Base-by-base conservation (phyloP, 1,140 invertebrate species). In the Bradysia coprophila region DNA sequence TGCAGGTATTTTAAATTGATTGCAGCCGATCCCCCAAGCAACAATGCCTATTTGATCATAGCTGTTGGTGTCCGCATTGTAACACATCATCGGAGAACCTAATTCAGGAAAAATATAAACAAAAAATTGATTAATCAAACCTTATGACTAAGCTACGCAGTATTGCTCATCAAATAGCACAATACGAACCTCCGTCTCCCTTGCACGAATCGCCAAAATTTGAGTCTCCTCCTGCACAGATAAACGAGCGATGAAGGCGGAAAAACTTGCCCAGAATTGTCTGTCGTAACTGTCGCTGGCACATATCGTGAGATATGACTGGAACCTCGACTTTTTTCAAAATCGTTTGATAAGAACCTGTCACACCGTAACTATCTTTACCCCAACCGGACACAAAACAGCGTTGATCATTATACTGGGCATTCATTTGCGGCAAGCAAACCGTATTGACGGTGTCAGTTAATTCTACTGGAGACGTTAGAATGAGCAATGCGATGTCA, bases 401-500 rank as follows among this genome's bases (percentile, higher is more conserved):
- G 9, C 71, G 75, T n/a, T 73, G 73, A 72, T 72, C 75, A 31
- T 73, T 72, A 43, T 63, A 72, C 5, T 70, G 10, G 51, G 47
- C 6, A 15, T 16, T 16, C n/a, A 4, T 10, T 1, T 63, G 52
- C 0, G 79, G 78, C 3, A 88, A 56, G 52, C 85, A 90, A 13
- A 78, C 64, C 0, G 75, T 55, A 43, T 79, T 73, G 2, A 88
- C 71, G 48, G 86, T 80, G 10, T 76, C 72, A 2, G 63, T 65
- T 2, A 71, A 53, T 1, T 64, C 50, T 0, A 80, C 62, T 0
- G 73, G 67, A 2, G 62, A 48, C 2, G 67, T 51, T 4, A 83
- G 56, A 28, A 77, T 60, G 1, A 85, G 48, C 6, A 85, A 48
- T 5, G 37, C 37, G 5, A 38, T n/a, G 21, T 38, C 37, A 38